Conservation (phyloP, 2,888 invertebrate species). For the Tuberolachnus salignus region DNA sequence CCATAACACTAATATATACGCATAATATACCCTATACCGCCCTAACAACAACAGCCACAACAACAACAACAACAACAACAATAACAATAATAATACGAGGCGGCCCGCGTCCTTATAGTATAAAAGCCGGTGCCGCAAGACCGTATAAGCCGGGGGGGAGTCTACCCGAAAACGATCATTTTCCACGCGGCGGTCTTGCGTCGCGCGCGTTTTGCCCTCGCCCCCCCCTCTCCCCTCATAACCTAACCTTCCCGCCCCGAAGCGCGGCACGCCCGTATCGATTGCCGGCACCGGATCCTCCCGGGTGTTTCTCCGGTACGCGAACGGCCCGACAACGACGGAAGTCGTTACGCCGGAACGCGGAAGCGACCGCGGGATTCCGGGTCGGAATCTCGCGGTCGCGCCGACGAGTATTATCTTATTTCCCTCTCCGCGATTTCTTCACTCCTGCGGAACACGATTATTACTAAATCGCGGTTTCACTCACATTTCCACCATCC, state of each 20-base stretch:
- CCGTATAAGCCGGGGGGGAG: too few relatives aligned
- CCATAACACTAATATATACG: not conserved
- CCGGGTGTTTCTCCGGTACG: not conserved
- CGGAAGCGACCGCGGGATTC: not conserved
- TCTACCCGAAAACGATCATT: not conserved
- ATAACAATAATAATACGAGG: too few relatives aligned
- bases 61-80: not conserved
- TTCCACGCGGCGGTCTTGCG: not conserved
- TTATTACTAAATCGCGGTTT: too few relatives aligned
- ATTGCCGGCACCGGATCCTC: not conserved
- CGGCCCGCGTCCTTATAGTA: too few relatives aligned
- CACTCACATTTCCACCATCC: not conserved
- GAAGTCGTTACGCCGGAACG: conserved; percentile 20
- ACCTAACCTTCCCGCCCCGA: too few relatives aligned
- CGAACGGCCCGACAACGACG: not conserved
- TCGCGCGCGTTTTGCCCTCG: too few relatives aligned
- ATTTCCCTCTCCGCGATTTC: not conserved
- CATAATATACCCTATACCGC: not conserved
- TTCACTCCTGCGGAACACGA: too few relatives aligned
- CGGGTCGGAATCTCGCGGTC: not conserved
- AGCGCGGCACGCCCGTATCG: not conserved
- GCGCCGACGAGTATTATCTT: not conserved
- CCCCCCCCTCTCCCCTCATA: too few relatives aligned
- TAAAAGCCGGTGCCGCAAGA: too few relatives aligned
- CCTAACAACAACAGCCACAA: not conserved